A percentile compares a stretch with the other conserved stretches of the same genome.
Evolutionary conservation across 2,888 invertebrate genomes (phyloP).

Genomic region (Ariolimax columbianus): DNA sequence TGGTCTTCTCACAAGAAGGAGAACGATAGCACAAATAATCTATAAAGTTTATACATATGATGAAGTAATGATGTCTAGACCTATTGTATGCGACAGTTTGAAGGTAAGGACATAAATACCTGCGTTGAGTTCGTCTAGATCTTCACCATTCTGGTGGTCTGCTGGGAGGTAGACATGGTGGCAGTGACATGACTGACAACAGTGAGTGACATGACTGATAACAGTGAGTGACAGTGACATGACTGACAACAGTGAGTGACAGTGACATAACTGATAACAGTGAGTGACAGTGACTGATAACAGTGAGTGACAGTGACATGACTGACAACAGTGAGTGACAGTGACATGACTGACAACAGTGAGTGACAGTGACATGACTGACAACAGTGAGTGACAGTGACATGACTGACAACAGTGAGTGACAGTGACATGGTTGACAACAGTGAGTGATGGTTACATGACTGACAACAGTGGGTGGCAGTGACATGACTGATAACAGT

Average conservation of each 20-base stretch:
- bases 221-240: not conserved
- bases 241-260: not conserved
- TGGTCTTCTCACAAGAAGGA: no score
- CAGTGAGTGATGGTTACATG: not conserved
- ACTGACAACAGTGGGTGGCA: no score
- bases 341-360: no score
- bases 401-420: not conserved
- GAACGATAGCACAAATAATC: no score
- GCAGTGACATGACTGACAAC: slow-evolving; percentile 1
- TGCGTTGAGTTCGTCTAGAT: slow-evolving; percentile 20
- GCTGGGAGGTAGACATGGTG: slow-evolving; percentile 14
- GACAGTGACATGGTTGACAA: not conserved
- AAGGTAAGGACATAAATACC: slow-evolving; percentile 14
- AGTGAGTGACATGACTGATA: not conserved
- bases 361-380: no score
- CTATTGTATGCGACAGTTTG: not conserved
- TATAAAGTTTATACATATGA: not conserved
- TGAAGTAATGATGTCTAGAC: no score
- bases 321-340: not conserved
- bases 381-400: not conserved
- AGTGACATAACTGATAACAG: not conserved
- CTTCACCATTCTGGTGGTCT: slow-evolving; percentile 35
- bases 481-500: not conserved
- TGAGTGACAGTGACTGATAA: not conserved
- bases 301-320: slow-evolving; percentile 25